A percentile compares a stretch with the other conserved stretches of the same genome.
These are phyloP conservation scores for Idaea aversata DNA, from an alignment of 2,888 invertebrate genomes.

Conservation along the genomic window DNA sequence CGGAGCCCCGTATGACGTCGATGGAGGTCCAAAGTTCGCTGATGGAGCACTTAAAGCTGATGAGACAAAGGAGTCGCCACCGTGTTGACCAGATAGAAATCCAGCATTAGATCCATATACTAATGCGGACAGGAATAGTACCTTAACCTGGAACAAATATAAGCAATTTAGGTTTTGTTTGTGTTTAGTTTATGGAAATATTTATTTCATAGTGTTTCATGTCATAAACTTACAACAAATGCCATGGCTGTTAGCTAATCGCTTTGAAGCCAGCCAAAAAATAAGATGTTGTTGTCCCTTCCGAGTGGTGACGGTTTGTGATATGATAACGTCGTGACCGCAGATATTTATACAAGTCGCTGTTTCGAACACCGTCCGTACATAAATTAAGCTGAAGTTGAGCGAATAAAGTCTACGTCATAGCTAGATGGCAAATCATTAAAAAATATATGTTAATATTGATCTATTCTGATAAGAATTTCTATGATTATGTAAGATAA, in stretches of 20 bases:
- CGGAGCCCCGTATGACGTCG: conserved; percentile 55
- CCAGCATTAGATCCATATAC: conserved; percentile 61
- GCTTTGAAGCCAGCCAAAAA: conserved; percentile 66
- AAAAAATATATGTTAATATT: conserved; percentile 34
- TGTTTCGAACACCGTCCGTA: conserved; percentile 57
- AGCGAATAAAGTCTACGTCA: conserved; percentile 49
- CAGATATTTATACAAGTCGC: conserved; percentile 74
- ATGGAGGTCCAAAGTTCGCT: conserved; percentile 62
- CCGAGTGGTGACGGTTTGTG: conserved; percentile 66
- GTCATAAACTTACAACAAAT: conserved; percentile 68
- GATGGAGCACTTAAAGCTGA: conserved; percentile 63
- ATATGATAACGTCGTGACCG: conserved; percentile 51
- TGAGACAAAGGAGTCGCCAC: conserved; percentile 56
- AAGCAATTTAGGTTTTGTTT: conserved; percentile 10
- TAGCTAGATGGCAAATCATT: conserved; percentile 31
- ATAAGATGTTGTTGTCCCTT: conserved; percentile 65
- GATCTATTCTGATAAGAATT: conserved; percentile 31
- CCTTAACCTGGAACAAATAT: conserved; percentile 63
- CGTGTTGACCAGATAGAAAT: conserved; percentile 46
- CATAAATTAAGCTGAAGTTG: conserved; percentile 55
- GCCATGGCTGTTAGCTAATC: conserved; percentile 79
- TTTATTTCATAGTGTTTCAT: conserved; percentile 18
- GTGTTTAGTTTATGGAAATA: conserved; percentile 3
- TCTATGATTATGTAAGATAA: conserved; percentile 38
- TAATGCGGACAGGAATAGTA: conserved; percentile 59